Evolutionary conservation across 2,113 vertebrate genomes (phyloP).

Genomic region (Cygnus buccinator): DNA sequence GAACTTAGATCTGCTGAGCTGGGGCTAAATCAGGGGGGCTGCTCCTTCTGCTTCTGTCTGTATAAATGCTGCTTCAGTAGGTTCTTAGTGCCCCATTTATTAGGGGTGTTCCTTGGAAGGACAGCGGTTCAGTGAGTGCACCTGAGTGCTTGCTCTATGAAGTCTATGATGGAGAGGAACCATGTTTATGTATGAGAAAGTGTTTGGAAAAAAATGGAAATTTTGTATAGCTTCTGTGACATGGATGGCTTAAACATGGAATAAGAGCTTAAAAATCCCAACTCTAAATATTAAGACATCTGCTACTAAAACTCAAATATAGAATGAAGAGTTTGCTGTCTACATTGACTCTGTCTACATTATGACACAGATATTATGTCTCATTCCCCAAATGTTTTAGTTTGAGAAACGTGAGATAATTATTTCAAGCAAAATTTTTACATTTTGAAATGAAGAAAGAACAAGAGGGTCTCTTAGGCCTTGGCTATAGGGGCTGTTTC

Average conservation of each 20-base stretch:
- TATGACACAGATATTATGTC: neutral
- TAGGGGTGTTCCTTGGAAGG: neutral
- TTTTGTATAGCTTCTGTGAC: neutral
- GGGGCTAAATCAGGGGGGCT: neutral
- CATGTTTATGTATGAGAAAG: neutral
- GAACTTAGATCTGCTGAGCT: neutral
- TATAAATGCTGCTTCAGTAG: neutral
- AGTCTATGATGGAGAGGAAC: rapidly evolving
- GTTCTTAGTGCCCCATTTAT: neutral
- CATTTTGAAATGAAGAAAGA: neutral
- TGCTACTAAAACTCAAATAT: neutral
- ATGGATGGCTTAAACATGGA: neutral
- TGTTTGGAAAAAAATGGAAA: neutral
- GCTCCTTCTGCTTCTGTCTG: neutral
- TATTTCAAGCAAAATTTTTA: neutral
- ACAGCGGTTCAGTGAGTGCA: rapidly evolving
- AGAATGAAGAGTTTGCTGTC: neutral
- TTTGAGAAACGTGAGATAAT: neutral
- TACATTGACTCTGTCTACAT: neutral
- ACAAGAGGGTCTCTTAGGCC: neutral
- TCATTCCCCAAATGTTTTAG: neutral
- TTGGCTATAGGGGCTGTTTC: neutral
- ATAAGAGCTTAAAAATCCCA: neutral
- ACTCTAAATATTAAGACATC: neutral
- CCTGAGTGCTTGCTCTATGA: neutral